phyloP scores from a whole-genome alignment of 2,797 vertebrate genomes.

The Pantherophis alleghaniensis region DNA sequence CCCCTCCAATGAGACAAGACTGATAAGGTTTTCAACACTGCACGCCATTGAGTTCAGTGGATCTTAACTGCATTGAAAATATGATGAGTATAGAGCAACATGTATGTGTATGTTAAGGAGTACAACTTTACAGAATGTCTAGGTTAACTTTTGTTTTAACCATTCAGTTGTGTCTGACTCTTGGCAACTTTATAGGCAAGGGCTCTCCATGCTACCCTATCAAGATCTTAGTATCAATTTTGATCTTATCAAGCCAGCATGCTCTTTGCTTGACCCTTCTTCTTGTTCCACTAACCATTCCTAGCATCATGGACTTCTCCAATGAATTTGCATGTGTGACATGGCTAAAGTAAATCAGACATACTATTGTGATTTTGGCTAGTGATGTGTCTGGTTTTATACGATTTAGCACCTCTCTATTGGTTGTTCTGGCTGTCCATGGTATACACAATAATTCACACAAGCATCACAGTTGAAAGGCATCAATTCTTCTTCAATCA shows the following conservation, averaged over 20 bases:
- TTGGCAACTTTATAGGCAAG: not conserved
- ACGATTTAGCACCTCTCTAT: not conserved
- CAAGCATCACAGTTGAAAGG: not conserved
- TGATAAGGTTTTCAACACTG: not conserved
- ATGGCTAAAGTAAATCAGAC: not conserved
- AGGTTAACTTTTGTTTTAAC: not conserved
- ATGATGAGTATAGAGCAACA: not conserved
- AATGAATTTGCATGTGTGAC: not conserved
- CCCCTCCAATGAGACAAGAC: not conserved
- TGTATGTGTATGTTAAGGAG: not conserved
- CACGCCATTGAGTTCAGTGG: not conserved
- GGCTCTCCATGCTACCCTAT: not conserved
- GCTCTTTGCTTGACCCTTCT: not conserved
- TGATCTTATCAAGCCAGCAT: not conserved
- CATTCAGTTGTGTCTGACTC: not conserved
- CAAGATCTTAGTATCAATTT: not conserved
- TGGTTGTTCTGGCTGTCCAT: not conserved
- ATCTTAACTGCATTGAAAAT: not conserved
- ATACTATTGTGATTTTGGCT: not conserved
- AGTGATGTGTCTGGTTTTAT: not conserved
- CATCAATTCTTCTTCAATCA: not conserved
- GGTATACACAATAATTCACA: not conserved
- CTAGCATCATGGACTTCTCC: not conserved
- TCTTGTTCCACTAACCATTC: not conserved
- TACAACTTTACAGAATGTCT: not conserved